A percentile compares a stretch with the other conserved stretches of the same genome.
Evolutionary conservation across 2,888 invertebrate genomes (phyloP).

Genomic region (Linnaemya tessellans): DNA sequence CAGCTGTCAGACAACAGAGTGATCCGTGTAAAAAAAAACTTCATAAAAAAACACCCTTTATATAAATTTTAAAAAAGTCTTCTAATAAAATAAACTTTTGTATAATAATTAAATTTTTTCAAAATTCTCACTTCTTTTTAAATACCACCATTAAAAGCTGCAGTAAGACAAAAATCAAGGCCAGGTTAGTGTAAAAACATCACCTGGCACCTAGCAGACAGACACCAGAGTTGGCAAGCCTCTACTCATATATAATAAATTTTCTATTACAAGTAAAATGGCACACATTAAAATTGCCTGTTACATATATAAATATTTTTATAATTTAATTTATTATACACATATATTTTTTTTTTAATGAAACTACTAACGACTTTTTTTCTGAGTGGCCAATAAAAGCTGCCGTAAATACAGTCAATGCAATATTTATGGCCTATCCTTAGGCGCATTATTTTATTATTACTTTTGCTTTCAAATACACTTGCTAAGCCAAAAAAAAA

Average conservation of each 20-base stretch:
- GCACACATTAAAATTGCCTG: conserved; percentile 16
- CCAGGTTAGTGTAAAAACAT: not conserved
- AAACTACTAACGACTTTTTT: not conserved
- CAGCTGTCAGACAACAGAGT: too few relatives aligned
- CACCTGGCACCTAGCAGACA: not conserved
- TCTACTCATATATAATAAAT: not conserved
- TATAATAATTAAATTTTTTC: too few relatives aligned
- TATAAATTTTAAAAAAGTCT: too few relatives aligned
- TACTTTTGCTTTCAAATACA: conserved; percentile 8
- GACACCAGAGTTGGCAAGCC: not conserved
- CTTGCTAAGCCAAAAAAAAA: not conserved
- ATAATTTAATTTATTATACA: conserved; percentile 21
- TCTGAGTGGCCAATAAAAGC: not conserved
- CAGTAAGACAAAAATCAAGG: too few relatives aligned
- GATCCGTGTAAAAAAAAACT: too few relatives aligned
- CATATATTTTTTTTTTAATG: not conserved
- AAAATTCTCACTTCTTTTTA: not conserved
- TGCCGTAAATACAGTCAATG: not conserved
- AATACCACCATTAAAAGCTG: not conserved
- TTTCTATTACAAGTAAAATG: not conserved
- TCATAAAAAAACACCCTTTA: too few relatives aligned
- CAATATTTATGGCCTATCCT: conserved; percentile 39
- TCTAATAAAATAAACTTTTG: too few relatives aligned
- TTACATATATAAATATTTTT: conserved; percentile 9
- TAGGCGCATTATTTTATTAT: conserved; percentile 33